Conservation (phyloP, 1,140 invertebrate genomes). For the Drosophila arizonae region DNA sequence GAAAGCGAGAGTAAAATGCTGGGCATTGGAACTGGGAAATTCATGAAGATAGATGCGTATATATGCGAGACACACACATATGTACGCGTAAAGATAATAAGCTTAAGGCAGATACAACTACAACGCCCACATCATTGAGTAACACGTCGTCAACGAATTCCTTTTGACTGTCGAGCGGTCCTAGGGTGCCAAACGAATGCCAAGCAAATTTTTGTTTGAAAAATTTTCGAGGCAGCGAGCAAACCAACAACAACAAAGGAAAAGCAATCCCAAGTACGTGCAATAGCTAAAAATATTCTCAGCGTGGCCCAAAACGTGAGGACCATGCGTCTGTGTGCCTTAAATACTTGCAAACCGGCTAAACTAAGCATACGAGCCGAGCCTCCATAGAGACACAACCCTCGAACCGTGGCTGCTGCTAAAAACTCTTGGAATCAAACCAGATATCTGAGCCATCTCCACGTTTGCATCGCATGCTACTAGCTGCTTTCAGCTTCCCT, state of each 20-base stretch:
- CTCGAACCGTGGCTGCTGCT: constrained; percentile 1
- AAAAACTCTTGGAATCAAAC: neutral
- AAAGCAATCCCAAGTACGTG: constrained; percentile 71
- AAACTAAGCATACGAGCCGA: neutral
- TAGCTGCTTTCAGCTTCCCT: constrained; percentile 2
- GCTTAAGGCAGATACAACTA: constrained; percentile 35
- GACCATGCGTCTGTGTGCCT: constrained; percentile 53
- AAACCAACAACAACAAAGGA: constrained; percentile 28
- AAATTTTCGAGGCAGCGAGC: constrained; percentile 25
- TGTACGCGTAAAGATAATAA: constrained; percentile 58
- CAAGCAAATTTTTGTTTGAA: constrained; percentile 29
- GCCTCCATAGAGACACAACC: constrained; percentile 19
- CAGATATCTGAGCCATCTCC: neutral
- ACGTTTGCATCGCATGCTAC: neutral
- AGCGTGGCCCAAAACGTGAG: constrained; percentile 60
- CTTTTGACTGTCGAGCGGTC: constrained; percentile 16
- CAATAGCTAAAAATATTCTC: constrained; percentile 72
- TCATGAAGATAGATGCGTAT: constrained; percentile 63
- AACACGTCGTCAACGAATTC: constrained; percentile 26
- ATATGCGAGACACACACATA: constrained; percentile 15
- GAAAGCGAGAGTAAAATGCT: constrained; percentile 36
- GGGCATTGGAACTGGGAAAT: constrained; percentile 41
- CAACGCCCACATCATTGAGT: constrained; percentile 50
- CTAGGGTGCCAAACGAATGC: constrained; percentile 18
- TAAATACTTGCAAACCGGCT: constrained; percentile 53